Evolutionary conservation across 2,797 vertebrate genomes (phyloP), one percentile per base, ranked within the genome.

Genomic region (Loris lydekkerianus): DNA sequence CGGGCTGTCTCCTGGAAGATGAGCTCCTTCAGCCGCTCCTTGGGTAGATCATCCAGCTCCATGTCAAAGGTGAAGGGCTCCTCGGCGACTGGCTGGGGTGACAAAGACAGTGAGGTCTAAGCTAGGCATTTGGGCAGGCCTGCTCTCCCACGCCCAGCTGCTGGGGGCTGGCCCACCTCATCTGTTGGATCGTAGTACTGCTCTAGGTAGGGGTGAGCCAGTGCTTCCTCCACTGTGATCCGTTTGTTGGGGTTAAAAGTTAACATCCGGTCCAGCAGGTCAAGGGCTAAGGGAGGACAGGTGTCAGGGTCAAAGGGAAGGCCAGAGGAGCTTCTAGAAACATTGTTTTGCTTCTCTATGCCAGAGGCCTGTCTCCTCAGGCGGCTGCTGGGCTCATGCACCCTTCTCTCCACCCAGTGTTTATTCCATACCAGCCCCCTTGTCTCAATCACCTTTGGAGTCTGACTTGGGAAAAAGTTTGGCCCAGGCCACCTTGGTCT

Each of bases 111-210:
- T 31, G 7, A 73, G 61, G 69, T 58, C 72, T 77, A 88, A 69
- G 81, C 56, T 46, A 10, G 76, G n/a, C 7, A 9, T 23, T 1
- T 4, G 75, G 77, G 78, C 83, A 49, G 1, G 5, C 43, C 40
- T 1, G 18, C 27, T 63, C 56, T 69, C 67, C 73, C 23, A 3
- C 18, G 25, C 49, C 67, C 37, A 15, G 63, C 78, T 20, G 21
- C 72, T 37, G 61, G 72, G 5, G 23, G 40, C 34, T 23, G 58
- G 60, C 96, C 84, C 63, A 97, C 97, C 97, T 97, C 97, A 63
- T 98, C 99, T 25, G 99, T 98, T 58, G 99, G 99, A 92, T 99
- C 99, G 5, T 99, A 99, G 99, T 99, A 99, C 99, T 99, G 99
- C 97, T 99, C 99, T 98, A 99, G 98, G 98, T 99, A 99, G 91